Conservation (phyloP, 2,113 vertebrate species). For the Hyperopisus bebe region DNA sequence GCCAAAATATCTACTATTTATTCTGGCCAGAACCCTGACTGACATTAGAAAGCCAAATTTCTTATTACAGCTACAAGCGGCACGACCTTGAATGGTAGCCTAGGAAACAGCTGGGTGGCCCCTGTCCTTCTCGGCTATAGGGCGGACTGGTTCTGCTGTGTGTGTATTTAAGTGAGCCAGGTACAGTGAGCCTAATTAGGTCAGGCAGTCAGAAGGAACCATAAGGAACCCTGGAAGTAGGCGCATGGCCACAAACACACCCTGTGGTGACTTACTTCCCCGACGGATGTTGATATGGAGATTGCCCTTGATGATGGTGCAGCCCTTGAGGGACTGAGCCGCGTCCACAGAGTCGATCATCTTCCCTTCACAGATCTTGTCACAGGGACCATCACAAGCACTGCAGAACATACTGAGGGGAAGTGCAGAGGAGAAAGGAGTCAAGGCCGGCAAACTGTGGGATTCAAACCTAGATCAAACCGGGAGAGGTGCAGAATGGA, state of each 20-base stretch:
- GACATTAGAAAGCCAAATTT: not conserved
- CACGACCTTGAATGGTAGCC: not conserved
- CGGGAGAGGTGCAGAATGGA: not conserved
- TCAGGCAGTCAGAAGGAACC: not conserved
- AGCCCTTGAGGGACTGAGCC: slow-evolving; percentile 85
- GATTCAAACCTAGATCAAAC: not conserved
- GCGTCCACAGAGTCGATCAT: slow-evolving; percentile 88
- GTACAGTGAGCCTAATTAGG: not conserved
- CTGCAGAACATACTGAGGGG: slow-evolving; percentile 83
- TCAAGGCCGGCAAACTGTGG: slow-evolving; percentile 23
- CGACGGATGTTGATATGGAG: slow-evolving; percentile 91
- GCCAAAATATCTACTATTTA: not conserved
- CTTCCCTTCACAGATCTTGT: slow-evolving; percentile 75
- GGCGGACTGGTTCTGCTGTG: not conserved
- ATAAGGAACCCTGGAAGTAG: not conserved
- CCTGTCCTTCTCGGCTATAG: not conserved
- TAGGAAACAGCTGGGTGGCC: not conserved
- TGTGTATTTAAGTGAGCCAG: not conserved
- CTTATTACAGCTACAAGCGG: not conserved
- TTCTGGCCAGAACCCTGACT: not conserved
- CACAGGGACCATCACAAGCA: slow-evolving; percentile 86
- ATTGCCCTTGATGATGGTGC: slow-evolving; percentile 87
- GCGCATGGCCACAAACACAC: no score
- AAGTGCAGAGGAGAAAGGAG: not conserved
- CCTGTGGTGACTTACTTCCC: slow-evolving; percentile 78